A percentile compares a stretch with the other conserved stretches of the same genome.
These are phyloP conservation scores for Orchestia grillus DNA, from an alignment of 1,140 invertebrate genomes.

Conservation along the genomic window DNA sequence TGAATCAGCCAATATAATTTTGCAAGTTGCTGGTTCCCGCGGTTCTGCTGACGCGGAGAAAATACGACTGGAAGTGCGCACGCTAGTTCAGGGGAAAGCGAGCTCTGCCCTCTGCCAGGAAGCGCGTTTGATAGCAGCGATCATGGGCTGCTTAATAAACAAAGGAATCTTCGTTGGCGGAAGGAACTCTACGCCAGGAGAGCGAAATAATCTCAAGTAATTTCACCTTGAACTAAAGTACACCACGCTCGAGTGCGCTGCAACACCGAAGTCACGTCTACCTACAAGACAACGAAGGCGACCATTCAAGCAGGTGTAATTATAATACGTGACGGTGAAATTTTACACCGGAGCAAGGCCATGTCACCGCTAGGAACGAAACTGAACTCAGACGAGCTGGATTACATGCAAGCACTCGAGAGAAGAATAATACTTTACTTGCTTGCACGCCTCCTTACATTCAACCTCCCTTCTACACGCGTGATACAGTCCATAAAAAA, in stretches of 20 bases:
- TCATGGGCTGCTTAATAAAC: neutral
- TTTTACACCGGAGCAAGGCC: neutral
- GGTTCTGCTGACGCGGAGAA: neutral
- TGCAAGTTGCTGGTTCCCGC: neutral
- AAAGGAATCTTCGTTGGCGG: neutral
- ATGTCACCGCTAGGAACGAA: neutral
- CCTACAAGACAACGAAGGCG: neutral
- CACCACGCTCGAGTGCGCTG: neutral
- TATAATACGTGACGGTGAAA: neutral
- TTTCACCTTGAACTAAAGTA: neutral
- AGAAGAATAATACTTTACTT: too few species aligned
- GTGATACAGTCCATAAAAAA: too few species aligned
- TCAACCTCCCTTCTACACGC: too few species aligned
- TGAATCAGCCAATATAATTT: neutral
- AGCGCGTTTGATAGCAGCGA: neutral
- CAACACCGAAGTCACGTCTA: neutral
- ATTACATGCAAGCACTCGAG: neutral
- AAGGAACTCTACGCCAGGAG: neutral
- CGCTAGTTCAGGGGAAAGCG: neutral
- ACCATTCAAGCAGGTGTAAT: neutral
- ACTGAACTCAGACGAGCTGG: neutral
- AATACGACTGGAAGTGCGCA: neutral
- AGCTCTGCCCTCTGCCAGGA: neutral
- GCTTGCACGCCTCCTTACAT: neutral
- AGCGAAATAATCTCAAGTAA: neutral